Percentiles rank a stretch among this genome's conserved stretches.
Conservation (phyloP, 2,888 invertebrate genomes). For the Callyntrura guangdongensis region DNA sequence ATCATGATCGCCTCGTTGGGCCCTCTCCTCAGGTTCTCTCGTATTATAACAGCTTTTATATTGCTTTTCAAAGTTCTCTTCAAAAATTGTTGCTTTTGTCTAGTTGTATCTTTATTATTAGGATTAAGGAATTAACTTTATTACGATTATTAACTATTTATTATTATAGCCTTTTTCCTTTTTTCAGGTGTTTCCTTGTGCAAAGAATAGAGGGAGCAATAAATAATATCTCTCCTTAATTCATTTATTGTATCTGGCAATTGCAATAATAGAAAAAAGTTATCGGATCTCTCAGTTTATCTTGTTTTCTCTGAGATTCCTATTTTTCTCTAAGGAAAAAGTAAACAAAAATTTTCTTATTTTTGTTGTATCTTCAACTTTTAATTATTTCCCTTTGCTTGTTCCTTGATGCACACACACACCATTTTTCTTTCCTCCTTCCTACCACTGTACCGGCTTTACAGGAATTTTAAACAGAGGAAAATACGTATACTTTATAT, state of each 20-base stretch:
- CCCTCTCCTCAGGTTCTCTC: background rate
- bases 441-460: background rate
- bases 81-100: slow-evolving; percentile 42
- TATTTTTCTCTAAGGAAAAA: slow-evolving; percentile 41
- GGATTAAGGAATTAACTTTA: slow-evolving; percentile 69
- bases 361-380: background rate
- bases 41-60: slow-evolving; percentile 11
- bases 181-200: slow-evolving; percentile 46
- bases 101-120: slow-evolving; percentile 60
- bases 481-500: too few species aligned
- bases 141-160: slow-evolving; percentile 6
- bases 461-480: background rate
- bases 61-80: slow-evolving; percentile 11
- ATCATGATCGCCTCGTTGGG: background rate
- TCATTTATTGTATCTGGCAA: slow-evolving; percentile 14
- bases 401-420: too few species aligned
- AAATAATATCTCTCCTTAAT: slow-evolving; percentile 20
- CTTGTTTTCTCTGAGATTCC: too few species aligned
- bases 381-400: background rate
- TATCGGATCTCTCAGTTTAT: background rate
- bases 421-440: background rate
- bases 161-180: background rate
- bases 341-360: slow-evolving; percentile 41
- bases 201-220: slow-evolving; percentile 14
- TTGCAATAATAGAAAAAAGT: background rate